A percentile compares a stretch with the other conserved stretches of the same genome.
Conservation (phyloP, 1,140 invertebrate genomes). For the Drosophila melanica region DNA sequence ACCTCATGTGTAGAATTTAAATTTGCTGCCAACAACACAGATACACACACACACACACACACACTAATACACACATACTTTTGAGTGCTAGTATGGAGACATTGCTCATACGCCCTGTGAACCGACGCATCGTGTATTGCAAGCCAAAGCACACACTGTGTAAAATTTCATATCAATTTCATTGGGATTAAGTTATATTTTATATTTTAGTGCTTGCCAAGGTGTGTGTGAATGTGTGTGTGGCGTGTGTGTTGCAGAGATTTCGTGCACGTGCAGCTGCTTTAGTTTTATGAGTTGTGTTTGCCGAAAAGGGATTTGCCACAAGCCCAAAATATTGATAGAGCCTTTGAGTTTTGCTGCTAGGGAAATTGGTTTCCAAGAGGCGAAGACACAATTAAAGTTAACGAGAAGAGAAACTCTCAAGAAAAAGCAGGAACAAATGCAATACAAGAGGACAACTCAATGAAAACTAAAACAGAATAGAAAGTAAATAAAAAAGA, state of each 20-base stretch:
- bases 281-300: conserved; percentile 66
- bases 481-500: too few relatives aligned
- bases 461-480: not conserved
- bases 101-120: conserved; percentile 58
- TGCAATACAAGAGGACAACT: not conserved
- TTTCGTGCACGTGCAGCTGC: conserved; percentile 74
- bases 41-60: not conserved
- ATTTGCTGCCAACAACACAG: conserved; percentile 37
- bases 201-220: conserved; percentile 77
- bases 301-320: conserved; percentile 44
- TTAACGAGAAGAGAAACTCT: not conserved
- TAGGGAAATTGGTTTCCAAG: not conserved
- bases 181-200: conserved; percentile 79
- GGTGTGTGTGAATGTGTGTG: conserved; percentile 68
- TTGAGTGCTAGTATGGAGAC: conserved; percentile 22
- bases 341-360: conserved; percentile 45
- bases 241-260: conserved; percentile 53
- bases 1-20: conserved; percentile 78
- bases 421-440: too few relatives aligned
- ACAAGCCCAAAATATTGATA: conserved; percentile 64
- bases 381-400: not conserved
- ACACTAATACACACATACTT: not conserved
- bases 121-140: conserved; percentile 3
- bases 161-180: conserved; percentile 80
- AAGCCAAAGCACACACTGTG: conserved; percentile 26